Evolutionary conservation across 2,113 vertebrate genomes (phyloP), one percentile per base, ranked within the genome.

Genomic region (Abramis brama): DNA sequence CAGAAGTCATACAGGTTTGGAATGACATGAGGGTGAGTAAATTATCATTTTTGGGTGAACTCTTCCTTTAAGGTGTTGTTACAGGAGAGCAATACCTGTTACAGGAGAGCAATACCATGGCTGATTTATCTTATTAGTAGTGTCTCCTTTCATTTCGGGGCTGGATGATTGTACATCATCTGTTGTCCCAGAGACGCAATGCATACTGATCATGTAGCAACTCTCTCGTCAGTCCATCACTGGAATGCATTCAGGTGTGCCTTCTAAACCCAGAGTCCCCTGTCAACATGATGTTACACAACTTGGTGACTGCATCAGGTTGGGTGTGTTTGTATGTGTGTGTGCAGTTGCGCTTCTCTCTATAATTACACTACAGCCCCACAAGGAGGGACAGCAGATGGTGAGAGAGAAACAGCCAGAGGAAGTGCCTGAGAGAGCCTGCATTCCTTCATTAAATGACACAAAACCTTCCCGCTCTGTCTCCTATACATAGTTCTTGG

Each of bases 381-480:
- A 89, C 81, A 90, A 91, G 89, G 90, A 86, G 83, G 81, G 59
- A 43, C 57, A 89, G 76, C 91, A 91, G 91, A 93, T 93, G 89
- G 91, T 91, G 86, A 85, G 90, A 88, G 87, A 85, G 85, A 86
- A 82, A 88, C 86, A 80, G 82, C 91, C 84, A 89, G 85, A 91
- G 89, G 90, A 92, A 90, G 86, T 85, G 78, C 83, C 90, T 89
- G 68, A 81, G 85, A 89, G 91, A 89, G 76, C 84, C 79, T 89
- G 79, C 88, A 84, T 83, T 88, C 86, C 85, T 86, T 91, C 83
- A 90, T 90, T 88, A 81, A 71, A 52, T 68, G 60, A 83, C 60
- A 59, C 82, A 87, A 64, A 88, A 52, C 83, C 13, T 83, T 83
- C 66, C 50, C 57, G 52, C 21, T 84, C 47, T 77, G 10, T 25